Conservation (phyloP, 2,113 vertebrate genomes). For the Cottus gobio region DNA sequence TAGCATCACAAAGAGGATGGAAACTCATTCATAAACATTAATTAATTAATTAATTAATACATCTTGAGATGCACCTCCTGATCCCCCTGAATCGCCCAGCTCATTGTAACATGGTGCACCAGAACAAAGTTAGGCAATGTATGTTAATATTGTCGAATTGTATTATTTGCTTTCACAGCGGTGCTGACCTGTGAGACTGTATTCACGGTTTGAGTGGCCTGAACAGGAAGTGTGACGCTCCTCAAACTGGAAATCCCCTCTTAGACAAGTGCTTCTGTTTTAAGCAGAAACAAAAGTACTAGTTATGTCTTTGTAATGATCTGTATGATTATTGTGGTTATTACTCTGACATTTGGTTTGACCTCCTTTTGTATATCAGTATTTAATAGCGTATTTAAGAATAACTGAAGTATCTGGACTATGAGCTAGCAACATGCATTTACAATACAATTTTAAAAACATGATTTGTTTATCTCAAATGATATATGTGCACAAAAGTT, state of each 20-base stretch:
- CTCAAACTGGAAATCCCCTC: neutral
- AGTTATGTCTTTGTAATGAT: neutral
- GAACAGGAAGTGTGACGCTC: neutral
- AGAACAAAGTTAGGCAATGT: neutral
- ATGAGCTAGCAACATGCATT: conserved; percentile 67
- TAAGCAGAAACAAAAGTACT: conserved; percentile 13
- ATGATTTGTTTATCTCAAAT: conserved; percentile 35
- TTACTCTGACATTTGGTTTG: conserved; percentile 21
- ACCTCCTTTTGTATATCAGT: conserved; percentile 53
- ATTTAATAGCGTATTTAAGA: conserved; percentile 62
- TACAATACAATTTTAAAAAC: conserved; percentile 61
- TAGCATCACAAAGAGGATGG: neutral
- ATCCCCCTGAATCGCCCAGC: neutral
- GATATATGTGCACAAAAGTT: conserved; percentile 57
- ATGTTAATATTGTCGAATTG: neutral
- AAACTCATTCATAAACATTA: neutral
- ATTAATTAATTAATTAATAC: neutral
- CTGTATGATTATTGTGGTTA: conserved; percentile 3
- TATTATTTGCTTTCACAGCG: neutral
- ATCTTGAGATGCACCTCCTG: neutral
- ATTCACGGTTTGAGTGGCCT: conserved; percentile 1
- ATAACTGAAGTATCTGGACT: conserved; percentile 46
- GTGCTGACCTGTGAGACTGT: neutral
- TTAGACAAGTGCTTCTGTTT: neutral
- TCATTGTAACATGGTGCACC: neutral